These are phyloP conservation scores for Lophura swinhoii DNA, from an alignment of 2,797 vertebrate genomes.

Conservation along the genomic window DNA sequence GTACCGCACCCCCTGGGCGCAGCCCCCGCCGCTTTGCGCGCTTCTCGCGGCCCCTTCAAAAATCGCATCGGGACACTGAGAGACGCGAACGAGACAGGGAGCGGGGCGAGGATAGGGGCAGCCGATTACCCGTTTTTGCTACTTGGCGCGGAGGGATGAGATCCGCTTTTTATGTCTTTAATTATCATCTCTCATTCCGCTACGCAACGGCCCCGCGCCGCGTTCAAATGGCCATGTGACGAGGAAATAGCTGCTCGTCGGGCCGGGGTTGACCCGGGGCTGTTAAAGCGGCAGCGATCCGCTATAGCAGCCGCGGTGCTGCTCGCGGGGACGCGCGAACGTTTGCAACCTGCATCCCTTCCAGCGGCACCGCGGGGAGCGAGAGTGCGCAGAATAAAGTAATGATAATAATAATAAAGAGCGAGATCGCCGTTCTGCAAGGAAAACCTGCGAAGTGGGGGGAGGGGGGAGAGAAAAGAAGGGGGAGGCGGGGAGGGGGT, in stretches of 20 bases:
- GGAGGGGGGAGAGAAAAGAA: neutral
- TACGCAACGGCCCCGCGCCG: slow-evolving; percentile 36
- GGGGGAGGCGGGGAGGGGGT: no score
- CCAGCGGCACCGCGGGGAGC: no score
- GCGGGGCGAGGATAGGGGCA: no score
- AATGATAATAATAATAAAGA: neutral
- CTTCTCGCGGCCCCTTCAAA: no score
- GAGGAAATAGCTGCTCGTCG: slow-evolving; percentile 26
- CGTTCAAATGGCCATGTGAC: slow-evolving; percentile 60
- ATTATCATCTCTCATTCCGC: neutral
- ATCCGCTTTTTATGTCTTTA: neutral
- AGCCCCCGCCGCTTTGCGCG: no score
- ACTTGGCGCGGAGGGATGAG: neutral
- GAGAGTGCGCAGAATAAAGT: no score
- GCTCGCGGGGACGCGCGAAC: no score
- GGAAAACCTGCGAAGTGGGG: neutral
- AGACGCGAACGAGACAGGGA: no score
- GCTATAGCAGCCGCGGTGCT: neutral
- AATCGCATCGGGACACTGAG: no score
- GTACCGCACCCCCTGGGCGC: neutral
- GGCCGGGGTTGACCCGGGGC: neutral
- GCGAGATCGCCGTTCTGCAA: neutral
- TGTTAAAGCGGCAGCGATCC: slow-evolving; percentile 37
- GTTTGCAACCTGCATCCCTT: no score
- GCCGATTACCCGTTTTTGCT: neutral